phyloP scores from a whole-genome alignment of 2,797 vertebrate species.

The Masticophis lateralis region DNA sequence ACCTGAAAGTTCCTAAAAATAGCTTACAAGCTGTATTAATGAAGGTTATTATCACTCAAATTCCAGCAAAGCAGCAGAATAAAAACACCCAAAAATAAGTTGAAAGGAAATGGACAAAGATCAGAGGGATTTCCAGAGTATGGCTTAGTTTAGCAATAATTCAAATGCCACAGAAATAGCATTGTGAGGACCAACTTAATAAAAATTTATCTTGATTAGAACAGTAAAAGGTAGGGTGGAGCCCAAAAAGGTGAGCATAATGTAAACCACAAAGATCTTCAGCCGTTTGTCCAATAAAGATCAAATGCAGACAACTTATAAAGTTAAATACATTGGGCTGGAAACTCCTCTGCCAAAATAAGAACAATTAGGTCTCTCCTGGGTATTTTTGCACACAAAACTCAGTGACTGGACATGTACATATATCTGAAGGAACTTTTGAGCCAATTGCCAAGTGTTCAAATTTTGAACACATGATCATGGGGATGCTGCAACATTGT shows the following conservation, averaged over 20 bases:
- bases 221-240: too few relatives aligned
- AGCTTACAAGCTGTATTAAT: neutral
- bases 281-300: neutral
- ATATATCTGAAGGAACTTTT: neutral
- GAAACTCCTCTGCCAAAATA: neutral
- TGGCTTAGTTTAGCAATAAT: neutral
- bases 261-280: neutral
- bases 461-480: too few relatives aligned
- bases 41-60: neutral
- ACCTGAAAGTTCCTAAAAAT: slow-evolving; percentile 13
- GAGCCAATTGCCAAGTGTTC: too few relatives aligned
- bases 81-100: neutral
- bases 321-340: neutral
- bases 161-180: neutral
- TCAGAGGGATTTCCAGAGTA: neutral
- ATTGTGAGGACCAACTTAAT: neutral
- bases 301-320: neutral
- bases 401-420: neutral
- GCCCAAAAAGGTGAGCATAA: neutral
- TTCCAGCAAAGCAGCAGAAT: neutral
- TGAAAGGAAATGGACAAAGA: neutral
- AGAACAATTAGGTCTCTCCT: neutral
- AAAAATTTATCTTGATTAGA: neutral
- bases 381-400: neutral
- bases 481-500: too few relatives aligned